Conservation (phyloP, 2,888 invertebrate genomes). For the Amphipyra tragopoginis region DNA sequence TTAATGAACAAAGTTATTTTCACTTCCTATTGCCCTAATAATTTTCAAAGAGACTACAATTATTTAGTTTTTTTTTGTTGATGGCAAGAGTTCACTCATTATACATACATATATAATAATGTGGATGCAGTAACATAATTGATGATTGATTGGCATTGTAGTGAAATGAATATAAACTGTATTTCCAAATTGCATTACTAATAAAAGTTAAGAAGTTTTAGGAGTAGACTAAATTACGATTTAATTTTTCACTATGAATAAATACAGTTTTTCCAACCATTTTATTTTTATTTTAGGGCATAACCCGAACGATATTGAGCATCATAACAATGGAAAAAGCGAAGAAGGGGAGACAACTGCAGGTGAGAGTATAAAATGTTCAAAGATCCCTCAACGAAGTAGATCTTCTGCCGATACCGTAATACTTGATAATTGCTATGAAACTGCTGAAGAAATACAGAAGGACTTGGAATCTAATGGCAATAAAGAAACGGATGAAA, state of each 20-base stretch:
- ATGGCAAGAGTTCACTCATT: no score
- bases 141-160: no score
- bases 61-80: no score
- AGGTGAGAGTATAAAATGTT: slow-evolving; percentile 79
- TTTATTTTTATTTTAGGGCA: slow-evolving; percentile 62
- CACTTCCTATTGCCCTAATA: no score
- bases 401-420: slow-evolving; percentile 83
- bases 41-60: no score
- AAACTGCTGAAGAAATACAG: slow-evolving; percentile 74
- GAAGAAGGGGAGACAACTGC: slow-evolving; percentile 66
- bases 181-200: no score
- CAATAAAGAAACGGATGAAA: slow-evolving; percentile 34
- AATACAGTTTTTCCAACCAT: slow-evolving; percentile 2
- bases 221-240: neutral
- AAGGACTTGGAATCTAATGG: slow-evolving; percentile 68
- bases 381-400: slow-evolving; percentile 69
- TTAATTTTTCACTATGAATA: neutral
- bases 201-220: no score
- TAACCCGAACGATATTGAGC: slow-evolving; percentile 59
- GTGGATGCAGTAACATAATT: no score
- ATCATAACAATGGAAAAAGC: slow-evolving; percentile 63
- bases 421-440: slow-evolving; percentile 75
- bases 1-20: no score
- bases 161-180: no score
- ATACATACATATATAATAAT: no score